phyloP scores from a whole-genome alignment of 2,888 invertebrate genomes.

The Cephus sareptanus region DNA sequence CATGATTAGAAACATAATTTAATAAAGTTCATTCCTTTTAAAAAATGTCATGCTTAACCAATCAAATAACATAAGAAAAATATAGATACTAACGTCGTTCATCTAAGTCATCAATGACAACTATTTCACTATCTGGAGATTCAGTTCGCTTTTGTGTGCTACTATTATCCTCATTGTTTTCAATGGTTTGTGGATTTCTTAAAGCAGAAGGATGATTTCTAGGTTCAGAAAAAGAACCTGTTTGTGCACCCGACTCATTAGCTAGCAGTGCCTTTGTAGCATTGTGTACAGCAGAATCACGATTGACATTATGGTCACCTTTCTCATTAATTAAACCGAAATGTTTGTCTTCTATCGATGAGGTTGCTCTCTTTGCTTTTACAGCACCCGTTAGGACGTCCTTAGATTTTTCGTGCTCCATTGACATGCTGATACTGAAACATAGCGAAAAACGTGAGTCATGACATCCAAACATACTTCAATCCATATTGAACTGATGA shows the following conservation, averaged over 20 bases:
- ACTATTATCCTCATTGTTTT: slow-evolving; percentile 12
- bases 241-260: slow-evolving; percentile 25
- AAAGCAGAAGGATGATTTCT: neutral
- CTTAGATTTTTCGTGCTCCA: neutral
- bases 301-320: slow-evolving; percentile 14
- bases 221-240: slow-evolving; percentile 2
- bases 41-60: neutral
- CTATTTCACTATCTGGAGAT: slow-evolving; percentile 28
- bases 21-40: neutral
- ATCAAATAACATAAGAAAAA: neutral
- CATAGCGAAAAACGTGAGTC: neutral
- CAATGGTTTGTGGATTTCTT: neutral
- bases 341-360: slow-evolving; percentile 24
- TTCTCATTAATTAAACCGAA: slow-evolving; percentile 25
- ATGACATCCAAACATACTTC: neutral
- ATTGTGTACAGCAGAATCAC: slow-evolving; percentile 10
- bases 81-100: slow-evolving; percentile 16
- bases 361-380: slow-evolving; percentile 17
- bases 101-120: slow-evolving; percentile 17
- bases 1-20: neutral
- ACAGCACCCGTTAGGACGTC: neutral
- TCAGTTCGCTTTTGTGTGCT: slow-evolving; percentile 23
- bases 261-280: slow-evolving; percentile 26
- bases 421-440: neutral
- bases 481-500: slow-evolving; percentile 15